Base-by-base conservation (phyloP, 2,888 invertebrate genomes). In the Erebia epiphron region DNA sequence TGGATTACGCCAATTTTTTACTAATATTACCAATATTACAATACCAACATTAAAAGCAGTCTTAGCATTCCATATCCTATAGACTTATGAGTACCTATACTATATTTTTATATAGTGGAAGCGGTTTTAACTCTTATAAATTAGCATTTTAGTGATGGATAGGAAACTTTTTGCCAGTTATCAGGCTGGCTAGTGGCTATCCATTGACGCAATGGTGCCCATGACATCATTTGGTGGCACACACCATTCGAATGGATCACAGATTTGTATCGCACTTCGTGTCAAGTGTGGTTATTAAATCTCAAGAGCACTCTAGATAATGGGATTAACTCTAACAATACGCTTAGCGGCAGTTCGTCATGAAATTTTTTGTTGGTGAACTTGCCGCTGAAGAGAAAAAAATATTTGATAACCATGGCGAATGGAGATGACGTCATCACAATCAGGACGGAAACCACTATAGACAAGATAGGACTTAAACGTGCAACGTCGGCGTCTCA, bases 231-330 rank as follows among this genome's bases (percentile, higher is more conserved):
- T 75, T 83, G 76, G 86, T 84, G 81, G 88, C 85, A 76, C 81
- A 83, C 83, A 82, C 73, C 79, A 60, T 75, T 71, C 75, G 76
- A 75, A 80, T 80, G 79, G 80, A 79, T 77, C 74, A 75, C 76
- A 82, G 86, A 86, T 88, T 82, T 83, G 85, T 89, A 89, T 86
- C 87, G 79, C 84, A 87, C 83, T 87, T 78, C 78, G 78, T 77
- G 75, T 87, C 82, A 80, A 89, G 91, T 89, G 85, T 75, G 83
- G 86, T 90, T 91, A 92, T 92, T 91, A 90, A 90, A 83, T 82
- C 79, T 88, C 78, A 76, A 90, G 90, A 87, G 90, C 92, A 92
- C 92, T 92, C 83, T 91, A 92, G 91, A 92, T 92, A 92, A 92
- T 89, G 83, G 82, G 85, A 90, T 90, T 86, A 86, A 79, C 82